Conservation (phyloP, 2,797 vertebrate genomes). For the Sebastes minor region DNA sequence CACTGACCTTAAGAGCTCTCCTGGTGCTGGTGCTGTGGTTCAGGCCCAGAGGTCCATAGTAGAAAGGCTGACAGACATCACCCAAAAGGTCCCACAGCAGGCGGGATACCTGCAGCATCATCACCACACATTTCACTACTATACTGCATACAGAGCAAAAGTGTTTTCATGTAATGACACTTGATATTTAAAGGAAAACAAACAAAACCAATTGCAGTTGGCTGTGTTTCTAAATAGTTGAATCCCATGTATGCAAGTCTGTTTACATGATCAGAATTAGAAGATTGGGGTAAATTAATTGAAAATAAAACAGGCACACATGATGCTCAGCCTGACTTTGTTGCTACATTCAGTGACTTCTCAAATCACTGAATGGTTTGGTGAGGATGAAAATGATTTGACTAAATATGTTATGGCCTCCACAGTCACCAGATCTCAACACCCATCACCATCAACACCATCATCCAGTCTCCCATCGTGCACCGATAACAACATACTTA, state of each 20-base stretch:
- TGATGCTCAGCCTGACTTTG: not conserved
- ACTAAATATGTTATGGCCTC: not conserved
- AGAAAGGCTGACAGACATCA: slow-evolving; percentile 74
- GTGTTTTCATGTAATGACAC: not conserved
- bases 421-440: not conserved
- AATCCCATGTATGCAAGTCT: not conserved
- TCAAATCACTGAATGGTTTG: not conserved
- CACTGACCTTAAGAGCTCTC: slow-evolving; percentile 69
- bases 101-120: slow-evolving; percentile 49
- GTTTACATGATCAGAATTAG: not conserved
- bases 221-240: not conserved
- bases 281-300: not conserved
- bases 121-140: not conserved
- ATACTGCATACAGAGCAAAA: not conserved
- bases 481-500: not conserved
- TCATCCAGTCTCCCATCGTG: not conserved
- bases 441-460: not conserved
- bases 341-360: not conserved
- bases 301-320: not conserved
- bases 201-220: not conserved
- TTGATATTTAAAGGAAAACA: not conserved
- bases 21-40: slow-evolving; percentile 33
- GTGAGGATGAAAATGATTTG: not conserved
- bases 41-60: slow-evolving; percentile 64
- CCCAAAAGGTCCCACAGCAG: slow-evolving; percentile 61